Evolutionary conservation across 2,797 vertebrate genomes (phyloP).

Genomic region (Pipistrellus nathusii): DNA sequence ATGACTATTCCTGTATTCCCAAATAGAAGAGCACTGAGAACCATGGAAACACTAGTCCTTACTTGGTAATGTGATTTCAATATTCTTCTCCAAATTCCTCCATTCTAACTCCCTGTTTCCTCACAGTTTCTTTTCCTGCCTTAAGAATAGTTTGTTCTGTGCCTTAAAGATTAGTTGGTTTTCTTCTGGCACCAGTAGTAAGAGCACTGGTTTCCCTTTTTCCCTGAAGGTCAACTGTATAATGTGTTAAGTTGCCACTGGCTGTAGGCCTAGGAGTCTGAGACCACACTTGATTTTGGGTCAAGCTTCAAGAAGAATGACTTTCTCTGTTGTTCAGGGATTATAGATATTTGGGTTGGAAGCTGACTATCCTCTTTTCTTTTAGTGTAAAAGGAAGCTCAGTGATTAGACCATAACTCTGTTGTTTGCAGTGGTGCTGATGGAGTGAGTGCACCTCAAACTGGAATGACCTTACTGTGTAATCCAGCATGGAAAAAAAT

Average conservation of each 20-base stretch:
- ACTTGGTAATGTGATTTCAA: conserved; percentile 49
- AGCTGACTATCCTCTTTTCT: conserved; percentile 53
- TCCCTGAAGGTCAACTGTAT: conserved; percentile 61
- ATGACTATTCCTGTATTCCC: conserved; percentile 42
- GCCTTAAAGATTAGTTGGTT: conserved; percentile 70
- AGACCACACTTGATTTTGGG: conserved; percentile 63
- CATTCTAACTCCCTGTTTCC: conserved; percentile 46
- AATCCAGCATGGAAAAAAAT: conserved; percentile 27
- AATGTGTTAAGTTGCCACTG: conserved; percentile 71
- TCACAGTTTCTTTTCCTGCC: conserved; percentile 53
- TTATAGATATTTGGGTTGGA: conserved; percentile 66
- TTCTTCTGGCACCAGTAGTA: conserved; percentile 57
- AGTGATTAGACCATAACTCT: conserved; percentile 45
- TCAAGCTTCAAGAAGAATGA: conserved; percentile 63
- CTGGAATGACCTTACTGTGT: conserved; percentile 52
- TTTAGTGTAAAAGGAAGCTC: conserved; percentile 47
- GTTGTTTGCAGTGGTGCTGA: conserved; percentile 49
- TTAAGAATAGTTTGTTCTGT: conserved; percentile 71
- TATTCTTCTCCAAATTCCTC: conserved; percentile 56
- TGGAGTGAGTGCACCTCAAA: conserved; percentile 38
- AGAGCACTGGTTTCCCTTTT: conserved; percentile 64
- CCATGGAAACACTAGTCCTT: conserved; percentile 35
- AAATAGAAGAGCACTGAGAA: conserved; percentile 57
- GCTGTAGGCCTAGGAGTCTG: conserved; percentile 63
- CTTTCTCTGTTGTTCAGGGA: conserved; percentile 63